A percentile compares a stretch with the other conserved stretches of the same genome.
Evolutionary conservation across 2,888 invertebrate species (phyloP).

Genomic region (Alloplasta piceator): DNA sequence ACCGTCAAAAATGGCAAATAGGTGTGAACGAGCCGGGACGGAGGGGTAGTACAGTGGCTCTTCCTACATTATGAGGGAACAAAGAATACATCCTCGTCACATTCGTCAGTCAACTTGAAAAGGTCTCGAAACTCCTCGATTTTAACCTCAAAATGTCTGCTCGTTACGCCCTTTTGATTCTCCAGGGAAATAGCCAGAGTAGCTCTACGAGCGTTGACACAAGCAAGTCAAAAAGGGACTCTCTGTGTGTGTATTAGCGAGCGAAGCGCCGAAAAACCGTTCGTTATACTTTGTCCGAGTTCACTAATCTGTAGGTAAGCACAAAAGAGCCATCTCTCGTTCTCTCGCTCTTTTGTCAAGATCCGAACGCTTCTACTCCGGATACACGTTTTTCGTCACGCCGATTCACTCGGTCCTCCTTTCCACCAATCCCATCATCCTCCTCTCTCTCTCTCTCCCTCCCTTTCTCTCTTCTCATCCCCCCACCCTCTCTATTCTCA

Average conservation of each 20-base stretch:
- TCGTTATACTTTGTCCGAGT: constrained; percentile 76
- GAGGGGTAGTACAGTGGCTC: constrained; percentile 59
- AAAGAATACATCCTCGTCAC: constrained; percentile 1
- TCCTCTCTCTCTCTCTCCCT: constrained; percentile 37
- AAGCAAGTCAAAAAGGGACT: constrained; percentile 53
- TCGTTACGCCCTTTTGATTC: constrained; percentile 25
- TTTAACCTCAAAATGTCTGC: no score
- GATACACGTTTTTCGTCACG: constrained; percentile 55
- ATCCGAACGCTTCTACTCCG: constrained; percentile 63
- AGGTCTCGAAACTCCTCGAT: not conserved
- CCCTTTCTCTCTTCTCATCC: not conserved
- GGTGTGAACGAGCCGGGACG: constrained; percentile 73
- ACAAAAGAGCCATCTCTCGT: constrained; percentile 70
- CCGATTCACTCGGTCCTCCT: constrained; percentile 27
- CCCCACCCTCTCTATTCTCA: not conserved
- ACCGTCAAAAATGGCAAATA: constrained; percentile 70
- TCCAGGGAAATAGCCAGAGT: not conserved
- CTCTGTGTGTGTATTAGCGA: not conserved
- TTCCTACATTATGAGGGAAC: constrained; percentile 19
- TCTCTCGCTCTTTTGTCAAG: constrained; percentile 45
- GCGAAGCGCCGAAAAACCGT: constrained; percentile 66
- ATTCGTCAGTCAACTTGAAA: not conserved
- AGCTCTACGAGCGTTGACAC: constrained; percentile 13
- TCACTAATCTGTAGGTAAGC: constrained; percentile 81
- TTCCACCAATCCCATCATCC: constrained; percentile 49